Conservation (phyloP, 2,113 vertebrate species). For the Calyptomena viridis region DNA sequence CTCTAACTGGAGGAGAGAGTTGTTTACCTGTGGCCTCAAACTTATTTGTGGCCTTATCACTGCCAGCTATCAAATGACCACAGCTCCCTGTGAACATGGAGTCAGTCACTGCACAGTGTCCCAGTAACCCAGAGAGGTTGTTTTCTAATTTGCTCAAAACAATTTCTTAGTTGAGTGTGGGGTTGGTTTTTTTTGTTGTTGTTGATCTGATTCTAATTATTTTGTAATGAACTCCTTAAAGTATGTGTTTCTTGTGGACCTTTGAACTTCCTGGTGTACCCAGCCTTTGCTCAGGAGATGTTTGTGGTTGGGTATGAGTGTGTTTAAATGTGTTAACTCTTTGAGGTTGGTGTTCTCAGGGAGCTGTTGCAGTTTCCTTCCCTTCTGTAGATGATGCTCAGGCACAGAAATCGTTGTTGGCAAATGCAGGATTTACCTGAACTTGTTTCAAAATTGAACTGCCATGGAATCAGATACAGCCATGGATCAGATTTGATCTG, state of each 20-base stretch:
- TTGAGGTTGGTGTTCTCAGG: neutral
- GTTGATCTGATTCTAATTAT: neutral
- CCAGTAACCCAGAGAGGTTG: neutral
- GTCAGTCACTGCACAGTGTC: neutral
- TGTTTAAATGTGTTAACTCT: neutral
- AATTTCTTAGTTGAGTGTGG: neutral
- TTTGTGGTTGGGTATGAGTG: neutral
- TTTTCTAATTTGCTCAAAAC: neutral
- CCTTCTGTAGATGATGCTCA: neutral
- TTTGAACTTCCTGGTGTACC: constrained; percentile 19
- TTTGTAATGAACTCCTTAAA: neutral
- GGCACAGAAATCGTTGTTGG: neutral
- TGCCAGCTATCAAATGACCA: neutral
- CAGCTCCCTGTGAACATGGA: neutral
- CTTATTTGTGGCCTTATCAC: neutral
- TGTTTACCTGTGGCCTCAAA: neutral
- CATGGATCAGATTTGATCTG: neutral
- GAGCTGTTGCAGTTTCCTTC: neutral
- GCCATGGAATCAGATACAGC: neutral
- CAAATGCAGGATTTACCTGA: neutral
- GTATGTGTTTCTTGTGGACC: neutral
- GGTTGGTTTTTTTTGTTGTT: too few relatives aligned
- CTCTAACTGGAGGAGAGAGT: neutral
- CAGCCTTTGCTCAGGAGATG: constrained; percentile 27
- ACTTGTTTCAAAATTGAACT: neutral